Base-by-base conservation (phyloP, 1,140 invertebrate genomes). In the Tetramorium alpestre region DNA sequence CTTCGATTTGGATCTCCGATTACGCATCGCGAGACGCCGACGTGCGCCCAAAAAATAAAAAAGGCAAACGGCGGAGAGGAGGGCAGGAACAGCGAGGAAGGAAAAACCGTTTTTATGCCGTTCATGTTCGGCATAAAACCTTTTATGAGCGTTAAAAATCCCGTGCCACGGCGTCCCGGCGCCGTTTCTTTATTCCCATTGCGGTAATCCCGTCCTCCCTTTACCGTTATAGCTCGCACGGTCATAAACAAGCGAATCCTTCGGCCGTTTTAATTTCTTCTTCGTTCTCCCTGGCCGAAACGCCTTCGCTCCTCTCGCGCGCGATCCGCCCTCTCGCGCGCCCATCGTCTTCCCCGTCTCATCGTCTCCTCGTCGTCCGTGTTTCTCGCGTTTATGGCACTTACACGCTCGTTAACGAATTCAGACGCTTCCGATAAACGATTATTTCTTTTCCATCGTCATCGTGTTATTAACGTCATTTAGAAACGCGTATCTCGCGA, bases 61-160 rank as follows among this genome's bases (percentile, higher is more conserved):
- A 44, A 77, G 33, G 3, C n/a, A 11, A 75, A 62, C 5, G 7
- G 5, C 7, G 13, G 47, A 70, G 51, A 38, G 41, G 28, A 28
- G n/a, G 2, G 22, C 22, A 44, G 3, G 10, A 44, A 25, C 56
- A 51, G 28, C 18, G 58, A 47, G 25, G 33, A 18, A 25, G 25
- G 54, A 18, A 72, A 67, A 87, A 87, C 8, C 13, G n/a, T n/a
- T n/a, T n/a, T n/a, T n/a, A n/a, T n/a, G n/a, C n/a, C n/a, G 64
- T 10, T 25, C 25, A 13, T 2, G 64, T 28, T 47, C 22, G 33
- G 28, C 33, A 44, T 84, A 89, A 89, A 84, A 33, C 6, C 38
- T 62, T 89, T 88, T 86, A 89, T 60, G 87, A 88, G 65, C 69
- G 22, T 86, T 89, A 70, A 86, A 89, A 89, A 86, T 86, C 49